Evolutionary conservation across 2,113 vertebrate species (phyloP).

Genomic region (Lontra canadensis): DNA sequence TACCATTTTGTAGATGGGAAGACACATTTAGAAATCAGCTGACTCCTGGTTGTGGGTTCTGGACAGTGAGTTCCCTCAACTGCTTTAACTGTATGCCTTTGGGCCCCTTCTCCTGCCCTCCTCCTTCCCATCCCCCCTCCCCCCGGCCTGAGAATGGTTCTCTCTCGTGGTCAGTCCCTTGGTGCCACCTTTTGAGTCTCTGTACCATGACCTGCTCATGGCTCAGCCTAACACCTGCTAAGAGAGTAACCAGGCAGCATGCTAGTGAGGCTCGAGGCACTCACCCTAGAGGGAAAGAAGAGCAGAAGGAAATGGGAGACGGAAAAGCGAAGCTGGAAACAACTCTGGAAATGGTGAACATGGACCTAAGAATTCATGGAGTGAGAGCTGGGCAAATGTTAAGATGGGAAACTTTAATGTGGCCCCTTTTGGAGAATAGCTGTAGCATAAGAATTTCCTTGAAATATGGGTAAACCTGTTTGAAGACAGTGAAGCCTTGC

Average conservation of each 20-base stretch:
- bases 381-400: neutral
- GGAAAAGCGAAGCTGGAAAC: neutral
- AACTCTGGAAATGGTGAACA: neutral
- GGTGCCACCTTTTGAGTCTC: neutral
- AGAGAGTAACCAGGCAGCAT: neutral
- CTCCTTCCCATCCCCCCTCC: neutral
- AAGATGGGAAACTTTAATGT: neutral
- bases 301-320: neutral
- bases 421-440: neutral
- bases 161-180: neutral
- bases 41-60: neutral
- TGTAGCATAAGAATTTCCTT: neutral
- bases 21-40: neutral
- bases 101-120: too few relatives aligned
- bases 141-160: neutral
- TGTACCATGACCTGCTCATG: neutral
- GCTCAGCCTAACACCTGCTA: neutral
- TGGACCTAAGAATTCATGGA: neutral
- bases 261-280: neutral
- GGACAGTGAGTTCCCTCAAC: neutral
- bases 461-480: neutral
- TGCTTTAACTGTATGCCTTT: neutral
- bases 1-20: neutral
- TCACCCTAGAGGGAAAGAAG: neutral
- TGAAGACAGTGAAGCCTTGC: neutral